Conservation (phyloP, 1,140 invertebrate genomes). For the Drosophila parvula region DNA sequence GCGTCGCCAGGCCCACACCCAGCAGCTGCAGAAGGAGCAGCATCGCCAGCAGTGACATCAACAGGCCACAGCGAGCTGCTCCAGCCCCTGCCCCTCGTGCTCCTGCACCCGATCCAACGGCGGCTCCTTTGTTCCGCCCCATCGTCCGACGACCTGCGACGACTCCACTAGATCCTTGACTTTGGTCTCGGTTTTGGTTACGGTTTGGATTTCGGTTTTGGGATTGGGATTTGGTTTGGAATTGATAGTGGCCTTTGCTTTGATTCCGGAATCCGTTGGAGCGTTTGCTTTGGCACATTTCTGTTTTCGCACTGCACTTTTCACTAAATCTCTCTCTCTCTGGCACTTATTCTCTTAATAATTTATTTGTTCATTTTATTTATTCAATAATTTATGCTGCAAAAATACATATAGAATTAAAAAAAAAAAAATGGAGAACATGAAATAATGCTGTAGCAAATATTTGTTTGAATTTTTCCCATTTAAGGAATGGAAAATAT, state of each 20-base stretch:
- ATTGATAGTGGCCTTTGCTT: conserved; percentile 17
- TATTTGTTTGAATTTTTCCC: neutral
- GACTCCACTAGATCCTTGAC: conserved; percentile 61
- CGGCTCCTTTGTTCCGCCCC: conserved; percentile 64
- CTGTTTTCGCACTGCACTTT: conserved; percentile 44
- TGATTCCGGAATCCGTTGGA: conserved; percentile 34
- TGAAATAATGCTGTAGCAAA: conserved; percentile 15
- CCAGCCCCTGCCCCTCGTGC: conserved; percentile 21
- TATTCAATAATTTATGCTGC: neutral
- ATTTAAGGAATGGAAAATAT: conserved; percentile 18
- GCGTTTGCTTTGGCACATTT: conserved; percentile 46
- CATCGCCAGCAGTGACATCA: conserved; percentile 44
- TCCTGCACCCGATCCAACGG: conserved; percentile 16
- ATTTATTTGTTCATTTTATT: conserved; percentile 32
- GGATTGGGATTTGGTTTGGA: conserved; percentile 14
- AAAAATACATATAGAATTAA: conserved; percentile 3
- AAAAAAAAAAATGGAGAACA: neutral
- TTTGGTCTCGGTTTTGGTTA: conserved; percentile 28
- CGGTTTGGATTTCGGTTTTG: conserved; percentile 19
- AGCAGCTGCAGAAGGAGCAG: conserved; percentile 62
- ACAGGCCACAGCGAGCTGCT: conserved; percentile 45
- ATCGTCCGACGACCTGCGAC: conserved; percentile 46
- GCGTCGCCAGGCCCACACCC: conserved; percentile 56
- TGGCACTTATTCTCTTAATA: neutral
- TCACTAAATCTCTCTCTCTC: conserved; percentile 22